phyloP scores from a whole-genome alignment of 1,140 invertebrate species.

The Bombus confusus region DNA sequence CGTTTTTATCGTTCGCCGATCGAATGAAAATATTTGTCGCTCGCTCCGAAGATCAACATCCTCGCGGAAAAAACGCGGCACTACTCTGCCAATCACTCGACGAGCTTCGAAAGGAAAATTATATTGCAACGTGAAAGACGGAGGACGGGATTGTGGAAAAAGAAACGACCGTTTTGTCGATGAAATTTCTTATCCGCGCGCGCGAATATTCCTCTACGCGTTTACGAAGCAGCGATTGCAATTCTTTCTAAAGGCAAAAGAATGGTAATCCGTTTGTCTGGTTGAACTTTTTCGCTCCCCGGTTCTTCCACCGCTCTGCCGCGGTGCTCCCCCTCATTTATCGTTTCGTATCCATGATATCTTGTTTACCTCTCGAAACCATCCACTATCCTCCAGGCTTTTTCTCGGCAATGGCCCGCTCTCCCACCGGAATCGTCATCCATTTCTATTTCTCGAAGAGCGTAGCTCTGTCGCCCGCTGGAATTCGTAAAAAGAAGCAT shows the following conservation, averaged over 20 bases:
- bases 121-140: too few relatives aligned
- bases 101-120: too few relatives aligned
- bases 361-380: slow-evolving; percentile 30
- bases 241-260: neutral
- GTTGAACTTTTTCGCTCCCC: neutral
- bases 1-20: too few relatives aligned
- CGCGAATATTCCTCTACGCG: too few relatives aligned
- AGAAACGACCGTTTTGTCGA: too few relatives aligned
- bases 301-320: too few relatives aligned
- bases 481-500: slow-evolving; percentile 55
- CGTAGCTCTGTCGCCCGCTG: slow-evolving; percentile 15
- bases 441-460: slow-evolving; percentile 34
- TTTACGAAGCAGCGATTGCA: neutral
- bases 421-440: slow-evolving; percentile 9
- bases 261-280: neutral
- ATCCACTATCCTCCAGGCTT: neutral
- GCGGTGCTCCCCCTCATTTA: neutral
- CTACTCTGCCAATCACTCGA: too few relatives aligned
- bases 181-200: too few relatives aligned
- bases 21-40: too few relatives aligned
- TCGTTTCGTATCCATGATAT: slow-evolving; percentile 14
- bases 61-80: too few relatives aligned
- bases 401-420: neutral
- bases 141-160: too few relatives aligned
- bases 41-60: too few relatives aligned